Percentiles rank a stretch among this genome's conserved stretches.
These are phyloP conservation scores for Thumatha senex DNA, from an alignment of 2,888 invertebrate genomes.

Conservation along the genomic window DNA sequence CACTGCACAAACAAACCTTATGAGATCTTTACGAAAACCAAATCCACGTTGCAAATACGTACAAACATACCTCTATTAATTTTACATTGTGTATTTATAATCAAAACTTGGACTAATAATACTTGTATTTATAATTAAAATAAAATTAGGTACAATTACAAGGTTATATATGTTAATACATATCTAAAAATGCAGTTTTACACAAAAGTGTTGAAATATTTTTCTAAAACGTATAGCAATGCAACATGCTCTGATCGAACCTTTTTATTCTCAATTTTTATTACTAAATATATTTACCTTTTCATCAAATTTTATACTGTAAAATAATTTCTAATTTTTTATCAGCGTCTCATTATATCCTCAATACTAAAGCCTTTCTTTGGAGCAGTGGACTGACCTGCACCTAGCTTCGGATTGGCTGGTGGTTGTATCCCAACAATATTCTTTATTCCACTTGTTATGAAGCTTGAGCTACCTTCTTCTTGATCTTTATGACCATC, in stretches of 20 bases:
- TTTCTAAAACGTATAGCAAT: constrained; percentile 28
- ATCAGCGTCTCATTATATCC: constrained; percentile 94
- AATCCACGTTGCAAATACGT: constrained; percentile 73
- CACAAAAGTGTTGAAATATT: constrained; percentile 14
- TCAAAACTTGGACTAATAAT: constrained; percentile 69
- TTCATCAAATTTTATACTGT: too few species aligned
- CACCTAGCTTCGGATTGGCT: constrained; percentile 76
- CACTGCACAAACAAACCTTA: constrained; percentile 83
- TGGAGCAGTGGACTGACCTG: constrained; percentile 84
- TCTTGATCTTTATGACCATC: constrained; percentile 58
- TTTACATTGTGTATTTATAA: constrained; percentile 50
- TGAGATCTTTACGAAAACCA: constrained; percentile 84
- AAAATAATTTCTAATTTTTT: constrained; percentile 8
- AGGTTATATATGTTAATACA: constrained; percentile 26
- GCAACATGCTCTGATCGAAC: constrained; percentile 13
- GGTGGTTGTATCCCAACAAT: constrained; percentile 79
- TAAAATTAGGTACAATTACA: constrained; percentile 40
- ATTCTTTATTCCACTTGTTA: constrained; percentile 77
- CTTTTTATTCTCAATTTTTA: not conserved
- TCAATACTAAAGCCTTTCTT: constrained; percentile 95
- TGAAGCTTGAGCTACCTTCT: constrained; percentile 62
- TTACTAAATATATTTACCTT: too few species aligned
- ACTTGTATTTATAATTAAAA: constrained; percentile 59
- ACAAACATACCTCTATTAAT: constrained; percentile 69
- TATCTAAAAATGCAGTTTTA: constrained; percentile 37